These are phyloP conservation scores for Peromyscus melanophrys DNA, from an alignment of 2,797 vertebrate genomes.

Conservation along the genomic window DNA sequence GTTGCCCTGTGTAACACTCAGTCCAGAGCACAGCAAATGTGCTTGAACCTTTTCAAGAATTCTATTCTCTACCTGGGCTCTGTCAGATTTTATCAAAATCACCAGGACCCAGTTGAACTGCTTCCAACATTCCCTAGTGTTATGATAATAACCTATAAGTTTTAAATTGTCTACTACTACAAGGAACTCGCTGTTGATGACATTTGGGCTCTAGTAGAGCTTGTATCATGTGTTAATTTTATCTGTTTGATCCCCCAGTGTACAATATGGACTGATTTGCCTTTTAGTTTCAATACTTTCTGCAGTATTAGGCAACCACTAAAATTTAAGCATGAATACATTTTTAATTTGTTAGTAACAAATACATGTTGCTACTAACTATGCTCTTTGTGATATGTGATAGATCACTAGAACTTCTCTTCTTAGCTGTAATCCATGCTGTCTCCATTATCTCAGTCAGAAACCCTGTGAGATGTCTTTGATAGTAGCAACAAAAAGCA, in stretches of 20 bases:
- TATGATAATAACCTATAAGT: background rate
- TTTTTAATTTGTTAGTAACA: background rate
- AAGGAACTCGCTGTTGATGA: background rate
- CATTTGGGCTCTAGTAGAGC: background rate
- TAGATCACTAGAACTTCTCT: background rate
- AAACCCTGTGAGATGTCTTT: background rate
- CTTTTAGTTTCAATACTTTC: background rate
- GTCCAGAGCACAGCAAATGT: background rate
- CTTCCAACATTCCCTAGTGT: background rate
- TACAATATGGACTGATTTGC: background rate
- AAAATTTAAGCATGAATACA: background rate
- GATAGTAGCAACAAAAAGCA: background rate
- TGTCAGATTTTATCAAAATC: background rate
- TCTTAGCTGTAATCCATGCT: background rate
- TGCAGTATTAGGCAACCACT: background rate
- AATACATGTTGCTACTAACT: background rate
- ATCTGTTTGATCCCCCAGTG: background rate
- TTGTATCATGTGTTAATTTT: background rate
- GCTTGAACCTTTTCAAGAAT: background rate
- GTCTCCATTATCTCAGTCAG: background rate
- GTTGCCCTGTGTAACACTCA: background rate
- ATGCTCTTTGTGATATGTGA: background rate
- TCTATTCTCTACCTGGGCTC: background rate
- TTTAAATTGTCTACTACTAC: background rate
- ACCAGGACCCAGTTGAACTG: background rate